Evolutionary conservation across 2,888 invertebrate species (phyloP).

Genomic region (Ectropis crepuscularia): DNA sequence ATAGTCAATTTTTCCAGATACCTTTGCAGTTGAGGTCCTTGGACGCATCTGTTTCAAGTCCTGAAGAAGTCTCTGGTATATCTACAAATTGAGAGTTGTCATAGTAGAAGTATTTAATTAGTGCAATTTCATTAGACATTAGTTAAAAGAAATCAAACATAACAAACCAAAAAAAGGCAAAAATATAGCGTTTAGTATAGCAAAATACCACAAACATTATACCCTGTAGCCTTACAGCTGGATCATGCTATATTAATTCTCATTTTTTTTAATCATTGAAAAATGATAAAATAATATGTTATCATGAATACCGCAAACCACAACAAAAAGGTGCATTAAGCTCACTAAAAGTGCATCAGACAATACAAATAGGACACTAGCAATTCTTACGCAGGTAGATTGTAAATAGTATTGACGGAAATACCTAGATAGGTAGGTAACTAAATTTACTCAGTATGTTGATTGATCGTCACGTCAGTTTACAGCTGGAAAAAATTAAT

Average conservation of each 20-base stretch:
- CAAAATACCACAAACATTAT: constrained; percentile 4
- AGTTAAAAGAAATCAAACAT: too few species aligned
- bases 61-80: constrained; percentile 6
- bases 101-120: constrained; percentile 5
- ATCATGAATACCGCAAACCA: constrained; percentile 25
- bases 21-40: constrained; percentile 12
- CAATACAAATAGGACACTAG: constrained; percentile 14
- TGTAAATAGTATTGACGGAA: constrained; percentile 20
- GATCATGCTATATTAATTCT: too few species aligned
- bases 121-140: too few species aligned
- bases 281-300: constrained; percentile 1
- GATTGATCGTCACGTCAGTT: constrained; percentile 27
- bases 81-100: constrained; percentile 16
- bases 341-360: constrained; percentile 20
- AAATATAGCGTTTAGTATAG: not conserved
- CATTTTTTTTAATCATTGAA: too few species aligned
- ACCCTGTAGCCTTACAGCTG: too few species aligned
- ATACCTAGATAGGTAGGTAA: not conserved
- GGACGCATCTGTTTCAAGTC: constrained; percentile 28
- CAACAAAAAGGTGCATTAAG: constrained; percentile 20
- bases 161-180: too few species aligned
- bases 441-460: constrained; percentile 17
- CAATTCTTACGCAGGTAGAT: constrained; percentile 28
- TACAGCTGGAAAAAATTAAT: constrained; percentile 16
- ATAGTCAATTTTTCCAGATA: not conserved